These are phyloP conservation scores for Parthenolecanium corni DNA, from an alignment of 2,888 invertebrate species.

Conservation along the genomic window DNA sequence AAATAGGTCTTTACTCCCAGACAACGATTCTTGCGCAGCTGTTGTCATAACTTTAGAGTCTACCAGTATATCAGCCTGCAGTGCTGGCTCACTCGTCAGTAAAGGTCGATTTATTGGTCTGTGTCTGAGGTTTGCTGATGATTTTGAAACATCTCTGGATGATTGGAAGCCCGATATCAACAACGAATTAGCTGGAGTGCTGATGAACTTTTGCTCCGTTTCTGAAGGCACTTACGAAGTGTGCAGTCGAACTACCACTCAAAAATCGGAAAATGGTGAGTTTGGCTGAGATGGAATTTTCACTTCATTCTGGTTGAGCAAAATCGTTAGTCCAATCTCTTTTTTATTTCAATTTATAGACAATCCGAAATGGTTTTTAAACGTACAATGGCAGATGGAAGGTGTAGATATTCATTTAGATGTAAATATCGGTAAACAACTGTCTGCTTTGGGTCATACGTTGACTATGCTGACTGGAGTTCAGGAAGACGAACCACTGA, in stretches of 20 bases:
- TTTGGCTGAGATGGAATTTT: background rate
- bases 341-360: conserved; percentile 42
- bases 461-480: conserved; percentile 86
- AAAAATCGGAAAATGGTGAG: conserved; percentile 49
- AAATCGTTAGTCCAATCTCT: background rate
- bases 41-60: conserved; percentile 91
- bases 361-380: conserved; percentile 95
- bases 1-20: conserved; percentile 50
- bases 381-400: conserved; percentile 99
- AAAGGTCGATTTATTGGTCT: conserved; percentile 78
- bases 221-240: conserved; percentile 98
- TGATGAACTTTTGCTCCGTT: conserved; percentile 90
- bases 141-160: conserved; percentile 90
- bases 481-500: conserved; percentile 67
- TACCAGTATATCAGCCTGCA: conserved; percentile 91
- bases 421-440: conserved; percentile 88
- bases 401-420: conserved; percentile 95
- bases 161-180: conserved; percentile 89
- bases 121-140: conserved; percentile 90
- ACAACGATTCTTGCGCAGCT: conserved; percentile 72
- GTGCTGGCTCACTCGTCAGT: conserved; percentile 88
- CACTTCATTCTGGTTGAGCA: background rate
- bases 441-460: conserved; percentile 88
- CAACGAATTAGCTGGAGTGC: conserved; percentile 39
- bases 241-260: conserved; percentile 81